Conservation (phyloP, 2,113 vertebrate species). For the Gracilinanus agilis region DNA sequence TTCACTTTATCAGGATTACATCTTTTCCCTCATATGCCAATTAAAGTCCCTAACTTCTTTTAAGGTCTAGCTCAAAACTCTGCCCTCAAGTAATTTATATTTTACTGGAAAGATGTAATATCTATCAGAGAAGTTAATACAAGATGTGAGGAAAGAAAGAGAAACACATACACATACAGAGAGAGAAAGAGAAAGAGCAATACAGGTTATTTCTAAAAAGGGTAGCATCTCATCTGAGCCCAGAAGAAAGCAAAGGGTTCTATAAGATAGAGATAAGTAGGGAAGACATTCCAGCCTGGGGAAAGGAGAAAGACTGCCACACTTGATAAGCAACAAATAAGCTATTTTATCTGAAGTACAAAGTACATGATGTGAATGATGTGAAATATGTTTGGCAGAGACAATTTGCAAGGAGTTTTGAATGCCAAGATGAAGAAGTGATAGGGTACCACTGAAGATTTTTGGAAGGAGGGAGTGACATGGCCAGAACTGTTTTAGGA, state of each 20-base stretch:
- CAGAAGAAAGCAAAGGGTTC: background rate
- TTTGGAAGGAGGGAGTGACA: background rate
- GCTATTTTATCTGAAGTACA: background rate
- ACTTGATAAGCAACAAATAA: background rate
- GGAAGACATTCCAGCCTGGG: background rate
- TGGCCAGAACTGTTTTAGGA: background rate
- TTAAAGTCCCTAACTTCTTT: background rate
- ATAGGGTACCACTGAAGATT: background rate
- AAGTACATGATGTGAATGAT: background rate
- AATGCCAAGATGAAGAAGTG: background rate
- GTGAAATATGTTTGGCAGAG: background rate
- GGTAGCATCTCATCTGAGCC: background rate
- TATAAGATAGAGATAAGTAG: background rate
- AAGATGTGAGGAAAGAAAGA: background rate
- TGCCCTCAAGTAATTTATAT: background rate
- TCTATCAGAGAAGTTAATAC: background rate
- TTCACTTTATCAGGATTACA: background rate
- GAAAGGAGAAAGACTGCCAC: background rate
- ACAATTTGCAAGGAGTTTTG: background rate
- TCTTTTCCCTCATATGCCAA: background rate
- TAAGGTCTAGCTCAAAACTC: background rate
- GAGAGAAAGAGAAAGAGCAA: background rate
- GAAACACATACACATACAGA: background rate
- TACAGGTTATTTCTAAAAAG: background rate
- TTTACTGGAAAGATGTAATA: background rate